A percentile compares a stretch with the other conserved stretches of the same genome.
phyloP scores from a whole-genome alignment of 2,888 invertebrate genomes.

The Drosophila helvetica region DNA sequence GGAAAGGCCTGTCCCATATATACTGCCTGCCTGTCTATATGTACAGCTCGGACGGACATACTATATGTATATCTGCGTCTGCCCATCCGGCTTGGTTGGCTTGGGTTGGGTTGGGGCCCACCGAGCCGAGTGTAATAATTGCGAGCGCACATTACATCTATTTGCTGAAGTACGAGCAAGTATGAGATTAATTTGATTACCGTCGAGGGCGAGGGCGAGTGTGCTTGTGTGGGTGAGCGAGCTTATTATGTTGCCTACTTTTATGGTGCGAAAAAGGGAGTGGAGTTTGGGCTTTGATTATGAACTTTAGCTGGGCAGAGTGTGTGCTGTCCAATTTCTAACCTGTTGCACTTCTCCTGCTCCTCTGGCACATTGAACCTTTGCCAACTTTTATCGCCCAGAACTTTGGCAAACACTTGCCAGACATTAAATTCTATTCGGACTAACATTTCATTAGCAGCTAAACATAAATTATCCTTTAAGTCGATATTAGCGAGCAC shows the following conservation, averaged over 20 bases:
- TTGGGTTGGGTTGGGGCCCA: slow-evolving; percentile 2
- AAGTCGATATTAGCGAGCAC: slow-evolving; percentile 24
- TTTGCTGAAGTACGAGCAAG: slow-evolving; percentile 47
- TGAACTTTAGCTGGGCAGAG: neutral
- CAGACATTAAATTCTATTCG: slow-evolving; percentile 39
- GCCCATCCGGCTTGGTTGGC: too few relatives aligned
- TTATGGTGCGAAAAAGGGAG: slow-evolving; percentile 23
- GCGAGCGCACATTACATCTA: slow-evolving; percentile 49
- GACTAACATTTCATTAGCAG: slow-evolving; percentile 36
- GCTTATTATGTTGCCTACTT: slow-evolving; percentile 46
- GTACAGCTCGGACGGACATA: slow-evolving; percentile 5
- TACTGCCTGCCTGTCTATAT: slow-evolving; percentile 29
- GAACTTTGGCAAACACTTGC: slow-evolving; percentile 29
- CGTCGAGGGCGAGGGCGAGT: slow-evolving; percentile 14
- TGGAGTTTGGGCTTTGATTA: slow-evolving; percentile 19
- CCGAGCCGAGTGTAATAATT: slow-evolving; percentile 57
- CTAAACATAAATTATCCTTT: slow-evolving; percentile 44
- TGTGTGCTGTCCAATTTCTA: slow-evolving; percentile 9
- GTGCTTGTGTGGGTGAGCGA: neutral
- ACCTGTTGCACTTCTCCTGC: slow-evolving; percentile 23
- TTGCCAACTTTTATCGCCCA: slow-evolving; percentile 5
- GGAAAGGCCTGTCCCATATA: slow-evolving; percentile 18
- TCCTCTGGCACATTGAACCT: neutral
- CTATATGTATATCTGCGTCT: slow-evolving; percentile 3
- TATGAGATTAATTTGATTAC: slow-evolving; percentile 75